These are phyloP conservation scores for Temnothorax rugatulus DNA, from an alignment of 2,888 invertebrate species.

Conservation along the genomic window DNA sequence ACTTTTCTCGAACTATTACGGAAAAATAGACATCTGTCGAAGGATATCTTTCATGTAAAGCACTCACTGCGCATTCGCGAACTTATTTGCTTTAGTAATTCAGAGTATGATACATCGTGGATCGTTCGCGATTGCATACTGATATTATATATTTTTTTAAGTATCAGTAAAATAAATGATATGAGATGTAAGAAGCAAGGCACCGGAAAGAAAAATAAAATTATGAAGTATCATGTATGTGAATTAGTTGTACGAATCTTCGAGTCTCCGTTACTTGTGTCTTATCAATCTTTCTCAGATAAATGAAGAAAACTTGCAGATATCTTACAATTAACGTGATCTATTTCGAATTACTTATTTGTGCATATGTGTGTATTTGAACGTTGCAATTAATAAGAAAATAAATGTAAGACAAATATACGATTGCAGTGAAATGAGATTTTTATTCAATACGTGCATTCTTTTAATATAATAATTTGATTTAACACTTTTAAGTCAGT, in stretches of 20 bases:
- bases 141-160: background rate
- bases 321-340: background rate
- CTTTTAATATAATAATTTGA: background rate
- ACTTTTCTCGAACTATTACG: background rate
- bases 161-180: background rate
- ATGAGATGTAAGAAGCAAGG: background rate
- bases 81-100: conserved; percentile 18
- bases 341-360: background rate
- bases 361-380: background rate
- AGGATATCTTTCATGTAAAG: background rate
- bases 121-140: background rate
- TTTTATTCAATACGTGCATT: background rate
- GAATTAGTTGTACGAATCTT: background rate
- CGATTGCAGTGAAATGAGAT: background rate
- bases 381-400: background rate
- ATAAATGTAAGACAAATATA: background rate
- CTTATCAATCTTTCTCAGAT: background rate
- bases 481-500: background rate
- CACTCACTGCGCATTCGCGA: background rate
- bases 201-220: background rate
- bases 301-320: background rate
- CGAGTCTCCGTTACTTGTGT: too few species aligned
- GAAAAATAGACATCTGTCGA: background rate
- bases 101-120: background rate
- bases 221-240: background rate